These are phyloP conservation scores for Saxidomus purpurata DNA, from an alignment of 1,140 invertebrate species.

Conservation along the genomic window DNA sequence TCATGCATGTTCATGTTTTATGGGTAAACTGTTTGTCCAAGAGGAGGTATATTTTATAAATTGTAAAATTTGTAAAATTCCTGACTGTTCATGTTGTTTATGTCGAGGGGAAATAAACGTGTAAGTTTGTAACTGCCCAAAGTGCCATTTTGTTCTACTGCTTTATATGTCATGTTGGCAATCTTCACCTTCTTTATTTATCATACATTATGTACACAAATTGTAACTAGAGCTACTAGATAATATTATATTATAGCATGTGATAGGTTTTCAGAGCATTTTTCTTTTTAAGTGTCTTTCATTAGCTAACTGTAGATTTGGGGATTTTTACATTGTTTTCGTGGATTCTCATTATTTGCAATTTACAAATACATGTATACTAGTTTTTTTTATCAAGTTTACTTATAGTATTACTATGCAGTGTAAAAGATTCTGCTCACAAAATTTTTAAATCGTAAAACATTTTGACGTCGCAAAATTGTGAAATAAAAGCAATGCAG, in stretches of 20 bases:
- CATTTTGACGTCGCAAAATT: no score
- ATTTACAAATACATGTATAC: no score
- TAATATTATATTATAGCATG: not conserved
- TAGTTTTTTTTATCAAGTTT: no score
- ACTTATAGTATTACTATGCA: no score
- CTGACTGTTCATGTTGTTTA: not conserved
- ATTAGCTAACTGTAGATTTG: not conserved
- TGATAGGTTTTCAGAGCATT: not conserved
- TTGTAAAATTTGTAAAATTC: not conserved
- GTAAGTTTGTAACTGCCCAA: conserved; percentile 27
- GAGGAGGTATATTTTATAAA: not conserved
- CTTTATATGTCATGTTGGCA: not conserved
- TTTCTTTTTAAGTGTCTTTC: not conserved
- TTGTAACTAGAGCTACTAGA: not conserved
- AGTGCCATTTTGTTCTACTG: conserved; percentile 46
- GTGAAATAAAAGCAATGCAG: no score
- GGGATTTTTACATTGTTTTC: no score
- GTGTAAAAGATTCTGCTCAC: no score
- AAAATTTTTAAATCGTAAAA: no score
- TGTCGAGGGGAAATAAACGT: not conserved
- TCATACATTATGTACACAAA: not conserved
- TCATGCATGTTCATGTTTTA: not conserved
- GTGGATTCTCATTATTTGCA: no score
- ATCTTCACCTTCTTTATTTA: not conserved
- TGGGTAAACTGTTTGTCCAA: not conserved